Base-by-base conservation (phyloP, 2,888 invertebrate species). In the Tetrapedia diversipes region DNA sequence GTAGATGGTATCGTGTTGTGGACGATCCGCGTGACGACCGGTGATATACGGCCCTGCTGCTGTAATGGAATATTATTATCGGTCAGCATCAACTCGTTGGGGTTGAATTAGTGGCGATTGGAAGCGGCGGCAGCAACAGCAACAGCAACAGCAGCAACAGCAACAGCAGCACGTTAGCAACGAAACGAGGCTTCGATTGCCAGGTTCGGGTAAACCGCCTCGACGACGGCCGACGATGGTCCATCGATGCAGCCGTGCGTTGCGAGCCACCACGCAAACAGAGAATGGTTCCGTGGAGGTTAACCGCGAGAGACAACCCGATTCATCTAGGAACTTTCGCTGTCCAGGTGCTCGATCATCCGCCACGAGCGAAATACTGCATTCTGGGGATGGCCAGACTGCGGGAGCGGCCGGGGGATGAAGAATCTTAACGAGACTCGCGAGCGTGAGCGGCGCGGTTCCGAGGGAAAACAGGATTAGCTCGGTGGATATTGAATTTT, bases 11-110 rank as follows among this genome's bases (percentile, higher is more conserved):
- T 91, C 91, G 86, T 34, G 61, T 80, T 79, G 81, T 70, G 81
- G 82, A 86, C 81, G 84, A 85, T 86, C 88, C 87, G 87, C 89
- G 89, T 89, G 91, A 91, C 89, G 90, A 90, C 86, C 85, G 77
- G 84, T 89, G 90, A 91, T 90, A 90, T 88, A 90, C 89, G 89
- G 86, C 87, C 86, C 82, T 86, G 87, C 24, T 82, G 84, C 86
- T 84, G 88, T 90, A 90, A 91, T 91, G 90, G 90, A 91, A 91
- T 91, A 91, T 91, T 91, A 91, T 90, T 91, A 91, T 91, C 91
- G 89, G 88, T 88, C 88, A 86, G 87, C 88, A 90, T 90, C 89
- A 82, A 88, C 86, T 87, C 86, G 87, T 86, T 84, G 87, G 87
- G 86, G 88, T 88, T 88, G 86, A 88, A 89, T 88, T 88, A 87